These are phyloP conservation scores for Branchinecta lindahli DNA, from an alignment of 1,140 invertebrate species.

Conservation along the genomic window DNA sequence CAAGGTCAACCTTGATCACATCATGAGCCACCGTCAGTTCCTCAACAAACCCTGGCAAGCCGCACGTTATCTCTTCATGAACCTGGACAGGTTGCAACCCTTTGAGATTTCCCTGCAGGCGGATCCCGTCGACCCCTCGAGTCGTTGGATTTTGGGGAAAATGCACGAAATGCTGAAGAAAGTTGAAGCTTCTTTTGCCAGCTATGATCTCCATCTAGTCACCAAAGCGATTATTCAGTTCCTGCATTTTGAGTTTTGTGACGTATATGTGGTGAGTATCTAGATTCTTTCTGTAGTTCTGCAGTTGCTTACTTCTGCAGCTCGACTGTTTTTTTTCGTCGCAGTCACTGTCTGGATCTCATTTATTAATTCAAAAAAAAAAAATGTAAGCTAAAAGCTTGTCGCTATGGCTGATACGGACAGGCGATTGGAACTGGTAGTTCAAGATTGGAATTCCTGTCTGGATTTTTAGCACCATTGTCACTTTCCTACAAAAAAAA, in stretches of 20 bases:
- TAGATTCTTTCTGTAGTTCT: no score
- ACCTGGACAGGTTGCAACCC: neutral
- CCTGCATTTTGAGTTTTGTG: neutral
- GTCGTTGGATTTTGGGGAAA: neutral
- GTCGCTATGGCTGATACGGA: no score
- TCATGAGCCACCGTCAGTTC: neutral
- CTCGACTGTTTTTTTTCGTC: no score
- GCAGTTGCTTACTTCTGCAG: no score
- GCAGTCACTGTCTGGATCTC: no score
- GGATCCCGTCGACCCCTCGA: neutral
- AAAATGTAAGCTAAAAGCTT: no score
- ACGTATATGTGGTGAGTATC: neutral
- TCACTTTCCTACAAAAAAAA: no score
- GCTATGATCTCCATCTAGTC: constrained; percentile 3
- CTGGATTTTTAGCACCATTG: no score
- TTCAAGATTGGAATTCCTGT: no score
- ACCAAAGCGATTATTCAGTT: constrained; percentile 10
- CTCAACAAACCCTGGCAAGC: constrained; percentile 4
- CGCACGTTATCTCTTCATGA: neutral
- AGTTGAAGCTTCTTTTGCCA: neutral
- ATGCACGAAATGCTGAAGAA: neutral
- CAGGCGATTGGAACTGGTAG: no score
- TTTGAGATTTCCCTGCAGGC: neutral
- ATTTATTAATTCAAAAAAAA: no score
- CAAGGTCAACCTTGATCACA: neutral